A percentile compares a stretch with the other conserved stretches of the same genome.
These are phyloP conservation scores for Pelmatolapia mariae DNA, from an alignment of 2,113 vertebrate species.

Conservation along the genomic window DNA sequence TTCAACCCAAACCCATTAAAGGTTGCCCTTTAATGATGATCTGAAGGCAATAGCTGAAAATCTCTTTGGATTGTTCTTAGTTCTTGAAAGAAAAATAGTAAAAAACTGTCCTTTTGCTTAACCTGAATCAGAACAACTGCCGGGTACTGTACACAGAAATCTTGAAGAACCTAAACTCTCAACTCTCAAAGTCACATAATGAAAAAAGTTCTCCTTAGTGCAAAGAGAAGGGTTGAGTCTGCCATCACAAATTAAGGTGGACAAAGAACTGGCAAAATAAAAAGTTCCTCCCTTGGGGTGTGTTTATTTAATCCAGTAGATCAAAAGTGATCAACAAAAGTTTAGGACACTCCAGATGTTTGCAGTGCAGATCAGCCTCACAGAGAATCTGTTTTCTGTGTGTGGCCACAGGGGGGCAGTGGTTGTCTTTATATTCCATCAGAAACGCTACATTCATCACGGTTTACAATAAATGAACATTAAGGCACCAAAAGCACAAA, in stretches of 20 bases:
- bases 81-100: neutral
- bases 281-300: neutral
- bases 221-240: neutral
- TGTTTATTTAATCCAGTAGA: neutral
- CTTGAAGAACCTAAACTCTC: neutral
- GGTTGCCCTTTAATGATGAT: neutral
- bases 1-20: neutral
- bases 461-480: neutral
- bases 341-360: neutral
- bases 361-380: neutral
- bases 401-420: constrained; percentile 9
- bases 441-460: neutral
- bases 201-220: neutral
- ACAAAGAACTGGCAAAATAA: neutral
- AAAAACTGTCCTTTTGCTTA: neutral
- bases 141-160: neutral
- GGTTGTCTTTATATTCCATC: neutral
- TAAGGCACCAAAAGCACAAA: neutral
- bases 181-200: neutral
- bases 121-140: neutral
- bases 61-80: neutral
- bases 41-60: neutral
- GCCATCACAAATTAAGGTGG: neutral
- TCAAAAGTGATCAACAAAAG: neutral
- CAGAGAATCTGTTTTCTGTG: neutral